Percentiles rank a stretch among this genome's conserved stretches.
These are phyloP conservation scores for Reinhardtius hippoglossoides DNA, from an alignment of 2,113 vertebrate genomes.

Conservation along the genomic window DNA sequence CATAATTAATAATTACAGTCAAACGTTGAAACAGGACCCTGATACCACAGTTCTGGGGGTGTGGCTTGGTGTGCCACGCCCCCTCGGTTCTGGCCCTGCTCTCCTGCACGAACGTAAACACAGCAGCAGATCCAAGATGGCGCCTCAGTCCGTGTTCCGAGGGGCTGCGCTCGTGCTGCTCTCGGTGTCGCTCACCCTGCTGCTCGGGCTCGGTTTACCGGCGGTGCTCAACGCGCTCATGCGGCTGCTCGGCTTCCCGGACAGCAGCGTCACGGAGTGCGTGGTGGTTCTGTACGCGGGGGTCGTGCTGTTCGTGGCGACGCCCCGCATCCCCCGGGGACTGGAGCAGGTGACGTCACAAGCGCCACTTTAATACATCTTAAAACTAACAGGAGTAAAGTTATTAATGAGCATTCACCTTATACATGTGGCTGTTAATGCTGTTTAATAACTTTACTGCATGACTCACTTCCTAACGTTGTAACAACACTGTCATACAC, in stretches of 20 bases:
- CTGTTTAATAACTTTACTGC: too few relatives aligned
- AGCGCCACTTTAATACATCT: too few relatives aligned
- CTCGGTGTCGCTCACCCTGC: conserved; percentile 78
- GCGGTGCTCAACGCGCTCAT: conserved; percentile 64
- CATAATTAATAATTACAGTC: too few relatives aligned
- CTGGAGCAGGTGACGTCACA: conserved; percentile 75
- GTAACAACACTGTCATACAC: too few relatives aligned
- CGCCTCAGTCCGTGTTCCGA: conserved; percentile 41
- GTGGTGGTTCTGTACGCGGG: conserved; percentile 77
- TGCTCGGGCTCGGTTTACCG: conserved; percentile 83
- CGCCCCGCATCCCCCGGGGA: conserved; percentile 82
- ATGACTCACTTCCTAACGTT: too few relatives aligned
- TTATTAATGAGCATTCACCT: too few relatives aligned
- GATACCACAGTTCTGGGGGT: too few relatives aligned
- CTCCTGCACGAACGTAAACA: conserved; percentile 39
- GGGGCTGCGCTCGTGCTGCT: conserved; percentile 57
- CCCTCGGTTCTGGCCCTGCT: too few relatives aligned
- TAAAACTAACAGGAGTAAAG: too few relatives aligned
- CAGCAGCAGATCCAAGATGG: conserved; percentile 71
- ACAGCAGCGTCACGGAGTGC: conserved; percentile 78
- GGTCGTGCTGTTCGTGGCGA: conserved; percentile 79
- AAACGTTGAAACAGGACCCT: too few relatives aligned
- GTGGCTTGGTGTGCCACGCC: too few relatives aligned
- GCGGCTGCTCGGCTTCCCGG: conserved; percentile 72
- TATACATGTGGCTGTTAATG: too few relatives aligned